Percentiles rank a stretch among this genome's conserved stretches.
phyloP scores from a whole-genome alignment of 2,797 vertebrate genomes.

The Dermochelys coriacea region DNA sequence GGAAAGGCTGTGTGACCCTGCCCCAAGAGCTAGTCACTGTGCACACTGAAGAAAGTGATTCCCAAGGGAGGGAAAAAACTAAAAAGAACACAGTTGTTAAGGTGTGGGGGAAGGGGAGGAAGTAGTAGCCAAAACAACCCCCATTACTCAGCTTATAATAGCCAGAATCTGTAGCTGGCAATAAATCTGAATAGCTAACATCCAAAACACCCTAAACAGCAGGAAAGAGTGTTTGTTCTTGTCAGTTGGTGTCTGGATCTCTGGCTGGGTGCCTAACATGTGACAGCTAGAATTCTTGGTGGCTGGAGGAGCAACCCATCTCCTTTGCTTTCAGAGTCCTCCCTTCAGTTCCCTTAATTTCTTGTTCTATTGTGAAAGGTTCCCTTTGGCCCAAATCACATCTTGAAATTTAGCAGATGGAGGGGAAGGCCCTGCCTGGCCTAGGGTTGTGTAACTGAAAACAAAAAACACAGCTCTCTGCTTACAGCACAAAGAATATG shows the following conservation, averaged over 20 bases:
- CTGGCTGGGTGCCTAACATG: background rate
- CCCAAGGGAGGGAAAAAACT: conserved; percentile 20
- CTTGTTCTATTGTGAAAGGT: background rate
- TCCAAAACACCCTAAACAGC: background rate
- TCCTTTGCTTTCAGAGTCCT: background rate
- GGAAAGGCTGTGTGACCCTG: background rate
- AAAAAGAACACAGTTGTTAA: background rate
- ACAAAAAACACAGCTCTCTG: background rate
- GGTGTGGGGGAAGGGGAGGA: background rate
- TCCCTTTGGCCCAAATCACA: background rate
- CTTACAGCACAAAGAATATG: background rate
- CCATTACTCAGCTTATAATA: background rate
- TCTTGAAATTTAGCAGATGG: background rate
- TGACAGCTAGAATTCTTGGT: background rate
- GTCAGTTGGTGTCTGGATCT: background rate
- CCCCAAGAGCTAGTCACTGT: background rate
- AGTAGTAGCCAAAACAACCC: background rate
- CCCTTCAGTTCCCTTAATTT: background rate
- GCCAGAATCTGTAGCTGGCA: background rate
- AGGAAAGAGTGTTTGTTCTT: background rate
- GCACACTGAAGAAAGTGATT: background rate
- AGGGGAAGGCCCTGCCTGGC: background rate
- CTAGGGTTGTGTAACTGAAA: background rate
- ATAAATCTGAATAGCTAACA: background rate
- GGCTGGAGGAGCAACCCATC: background rate